phyloP scores from a whole-genome alignment of 2,113 vertebrate species.

The Gnathonemus echidnorhynchus region DNA sequence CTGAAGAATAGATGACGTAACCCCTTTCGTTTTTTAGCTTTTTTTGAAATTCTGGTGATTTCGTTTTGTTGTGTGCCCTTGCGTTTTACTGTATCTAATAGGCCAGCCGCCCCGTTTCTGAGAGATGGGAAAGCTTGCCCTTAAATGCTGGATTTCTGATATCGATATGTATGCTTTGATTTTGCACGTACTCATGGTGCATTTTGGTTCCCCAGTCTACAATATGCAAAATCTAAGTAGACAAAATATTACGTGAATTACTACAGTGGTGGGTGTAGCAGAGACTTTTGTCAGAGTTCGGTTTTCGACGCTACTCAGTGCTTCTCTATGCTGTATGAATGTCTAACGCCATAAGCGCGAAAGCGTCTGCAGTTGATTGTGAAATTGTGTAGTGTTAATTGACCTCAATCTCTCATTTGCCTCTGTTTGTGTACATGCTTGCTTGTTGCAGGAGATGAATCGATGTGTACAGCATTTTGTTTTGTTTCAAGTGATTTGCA shows the following conservation, averaged over 20 bases:
- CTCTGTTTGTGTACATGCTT: background rate
- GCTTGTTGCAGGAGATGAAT: background rate
- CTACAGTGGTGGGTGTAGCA: background rate
- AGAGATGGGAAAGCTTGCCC: background rate
- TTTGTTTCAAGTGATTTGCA: background rate
- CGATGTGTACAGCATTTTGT: background rate
- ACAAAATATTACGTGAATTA: background rate
- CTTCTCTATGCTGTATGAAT: background rate
- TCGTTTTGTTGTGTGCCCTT: background rate
- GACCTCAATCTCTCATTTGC: background rate
- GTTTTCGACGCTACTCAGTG: background rate
- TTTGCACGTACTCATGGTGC: background rate
- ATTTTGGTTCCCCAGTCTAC: background rate
- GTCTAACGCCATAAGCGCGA: background rate
- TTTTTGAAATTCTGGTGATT: background rate
- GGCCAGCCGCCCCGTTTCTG: background rate
- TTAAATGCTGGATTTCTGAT: conserved; percentile 9
- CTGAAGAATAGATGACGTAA: conserved; percentile 11
- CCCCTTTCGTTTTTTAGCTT: background rate
- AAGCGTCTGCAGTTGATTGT: background rate
- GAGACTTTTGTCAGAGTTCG: background rate
- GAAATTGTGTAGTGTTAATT: background rate
- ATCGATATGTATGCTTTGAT: background rate
- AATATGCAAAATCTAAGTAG: background rate
- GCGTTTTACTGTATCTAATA: background rate